Conservation (phyloP, 1,140 invertebrate genomes). For the Magallana ariakensis region DNA sequence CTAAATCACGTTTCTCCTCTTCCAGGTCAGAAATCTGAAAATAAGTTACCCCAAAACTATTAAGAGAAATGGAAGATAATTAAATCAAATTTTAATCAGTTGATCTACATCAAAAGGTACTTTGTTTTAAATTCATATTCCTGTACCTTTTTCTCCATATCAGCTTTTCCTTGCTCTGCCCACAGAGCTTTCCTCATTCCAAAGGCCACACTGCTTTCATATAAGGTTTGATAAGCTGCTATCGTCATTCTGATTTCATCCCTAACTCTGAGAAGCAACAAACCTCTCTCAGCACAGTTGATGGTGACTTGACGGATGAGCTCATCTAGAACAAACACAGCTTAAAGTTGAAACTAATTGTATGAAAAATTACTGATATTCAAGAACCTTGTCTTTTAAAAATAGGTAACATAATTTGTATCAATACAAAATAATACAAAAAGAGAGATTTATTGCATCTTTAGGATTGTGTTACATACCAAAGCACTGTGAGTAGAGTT, state of each 20-base stretch:
- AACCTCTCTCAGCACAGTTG: conserved; percentile 97
- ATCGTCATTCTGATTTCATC: conserved; percentile 98
- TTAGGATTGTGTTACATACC: conserved; percentile 82
- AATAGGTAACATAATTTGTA: too few relatives aligned
- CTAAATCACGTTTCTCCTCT: conserved; percentile 86
- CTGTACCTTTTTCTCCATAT: conserved; percentile 83
- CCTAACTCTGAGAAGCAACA: conserved; percentile 92
- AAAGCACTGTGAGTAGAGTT: conserved; percentile 98
- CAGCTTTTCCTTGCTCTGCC: conserved; percentile 86
- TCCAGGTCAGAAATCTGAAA: conserved; percentile 83
- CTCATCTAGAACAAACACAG: conserved; percentile 85
- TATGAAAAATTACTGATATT: too few relatives aligned
- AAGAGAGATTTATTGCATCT: too few relatives aligned
- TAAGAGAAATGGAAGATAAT: too few relatives aligned
- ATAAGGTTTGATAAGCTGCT: conserved; percentile 95
- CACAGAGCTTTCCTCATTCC: conserved; percentile 98
- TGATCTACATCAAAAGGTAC: too few relatives aligned
- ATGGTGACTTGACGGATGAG: conserved; percentile 96
- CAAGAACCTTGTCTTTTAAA: too few relatives aligned
- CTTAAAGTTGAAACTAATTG: background rate
- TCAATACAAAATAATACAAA: too few relatives aligned
- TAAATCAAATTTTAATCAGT: too few relatives aligned
- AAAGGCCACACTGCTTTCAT: conserved; percentile 98
- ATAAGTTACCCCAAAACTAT: background rate
- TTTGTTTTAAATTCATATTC: background rate